Base-by-base conservation (phyloP, 1,140 invertebrate genomes). In the Hyposmocoma kahamanoa region DNA sequence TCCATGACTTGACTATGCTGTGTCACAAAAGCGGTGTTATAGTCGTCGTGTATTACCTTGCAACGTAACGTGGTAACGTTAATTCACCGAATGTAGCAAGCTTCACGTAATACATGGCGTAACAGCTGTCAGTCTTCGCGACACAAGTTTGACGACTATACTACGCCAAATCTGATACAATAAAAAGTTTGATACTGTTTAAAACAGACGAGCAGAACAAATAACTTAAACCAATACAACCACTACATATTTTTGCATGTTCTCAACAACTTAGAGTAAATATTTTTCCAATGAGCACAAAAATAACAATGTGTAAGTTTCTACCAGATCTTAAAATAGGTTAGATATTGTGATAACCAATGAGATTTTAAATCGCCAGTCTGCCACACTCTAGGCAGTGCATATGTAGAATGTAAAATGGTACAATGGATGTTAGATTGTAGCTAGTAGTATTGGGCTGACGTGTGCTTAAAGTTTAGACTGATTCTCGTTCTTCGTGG, bases 261-360 rank as follows among this genome's bases (percentile, higher is more conserved):
- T n/a, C n/a, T n/a, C n/a, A 30, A 30, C 15, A 57, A 34, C 32
- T 51, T 65, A 58, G 56, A 57, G 57, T 62, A 38, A 48, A 51
- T 44, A 42, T 62, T 50, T 36, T 17, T 21, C 18, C 45, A 50
- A 66, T 63, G 65, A 77, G 75, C 76, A 80, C 74, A 78, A 82
- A 65, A 72, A 67, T 69, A 67, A 72, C 60, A 72, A 72, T 60
- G 60, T 72, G 65, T 70, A 68, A 67, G 59, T 66, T 68, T 67
- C 62, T 67, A 72, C 60, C 75, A 78, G 75, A 79, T 80, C 74
- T 78, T 80, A 70, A 67, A 68, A 47, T 84, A 80, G 74, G 65
- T 71, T 81, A 81, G 68, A 78, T 70, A 75, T 73, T 81, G 78
- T 84, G 78, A 84, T 82, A 84, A 75, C 65, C 69, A 71, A 73